Evolutionary conservation across 2,113 vertebrate species (phyloP).

Genomic region (Gorsachius goisagi): DNA sequence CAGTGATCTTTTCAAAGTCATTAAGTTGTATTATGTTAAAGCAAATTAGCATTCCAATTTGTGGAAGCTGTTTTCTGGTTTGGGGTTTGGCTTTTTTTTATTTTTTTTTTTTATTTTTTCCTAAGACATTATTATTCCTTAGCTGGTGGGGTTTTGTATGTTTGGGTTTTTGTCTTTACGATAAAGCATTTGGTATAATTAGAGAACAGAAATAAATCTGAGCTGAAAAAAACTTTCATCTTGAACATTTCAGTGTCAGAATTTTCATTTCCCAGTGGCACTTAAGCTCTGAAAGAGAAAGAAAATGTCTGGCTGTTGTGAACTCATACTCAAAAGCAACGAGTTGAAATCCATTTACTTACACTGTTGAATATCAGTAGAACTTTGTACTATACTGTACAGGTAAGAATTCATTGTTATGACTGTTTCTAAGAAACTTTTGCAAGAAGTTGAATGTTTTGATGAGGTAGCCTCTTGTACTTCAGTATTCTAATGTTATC

Average conservation of each 20-base stretch:
- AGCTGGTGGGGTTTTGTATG: neutral
- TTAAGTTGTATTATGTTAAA: neutral
- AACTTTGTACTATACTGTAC: neutral
- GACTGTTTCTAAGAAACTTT: neutral
- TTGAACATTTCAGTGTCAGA: neutral
- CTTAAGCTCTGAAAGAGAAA: neutral
- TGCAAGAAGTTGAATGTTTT: neutral
- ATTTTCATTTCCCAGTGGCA: neutral
- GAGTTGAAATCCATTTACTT: neutral
- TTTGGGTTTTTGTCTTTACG: neutral
- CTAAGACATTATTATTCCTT: neutral
- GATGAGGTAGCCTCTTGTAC: neutral
- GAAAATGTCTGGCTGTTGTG: neutral
- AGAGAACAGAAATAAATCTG: neutral
- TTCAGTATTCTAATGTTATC: neutral
- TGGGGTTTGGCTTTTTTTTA: neutral
- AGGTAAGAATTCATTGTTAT: neutral
- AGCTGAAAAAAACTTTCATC: neutral
- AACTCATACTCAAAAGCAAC: neutral
- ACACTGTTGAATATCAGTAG: neutral
- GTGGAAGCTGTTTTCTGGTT: neutral
- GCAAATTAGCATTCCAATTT: neutral
- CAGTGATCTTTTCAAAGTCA: neutral
- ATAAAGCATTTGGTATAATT: neutral
- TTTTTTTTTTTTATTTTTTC: neutral